These are phyloP conservation scores for Myripristis murdjan DNA, from an alignment of 2,797 vertebrate species.

Conservation along the genomic window DNA sequence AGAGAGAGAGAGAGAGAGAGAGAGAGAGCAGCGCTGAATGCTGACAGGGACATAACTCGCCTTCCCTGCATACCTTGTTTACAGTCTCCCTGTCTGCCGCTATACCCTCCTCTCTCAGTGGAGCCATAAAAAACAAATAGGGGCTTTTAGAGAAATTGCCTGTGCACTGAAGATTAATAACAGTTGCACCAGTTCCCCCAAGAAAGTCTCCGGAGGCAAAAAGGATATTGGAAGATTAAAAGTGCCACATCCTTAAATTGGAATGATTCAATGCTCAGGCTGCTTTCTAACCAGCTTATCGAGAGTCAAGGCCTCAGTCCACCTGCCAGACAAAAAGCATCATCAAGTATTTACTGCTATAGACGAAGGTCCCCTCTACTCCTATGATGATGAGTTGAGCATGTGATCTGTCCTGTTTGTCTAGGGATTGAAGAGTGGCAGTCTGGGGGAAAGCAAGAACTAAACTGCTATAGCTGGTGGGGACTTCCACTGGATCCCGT, in stretches of 20 bases:
- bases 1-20: slow-evolving; percentile 42
- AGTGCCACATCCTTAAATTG: slow-evolving; percentile 83
- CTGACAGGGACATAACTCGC: slow-evolving; percentile 85
- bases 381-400: slow-evolving; percentile 53
- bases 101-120: slow-evolving; percentile 77
- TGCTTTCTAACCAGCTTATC: slow-evolving; percentile 74
- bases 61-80: slow-evolving; percentile 81
- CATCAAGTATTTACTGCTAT: slow-evolving; percentile 76
- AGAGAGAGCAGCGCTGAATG: slow-evolving; percentile 70
- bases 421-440: slow-evolving; percentile 21
- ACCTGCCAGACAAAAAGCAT: slow-evolving; percentile 73
- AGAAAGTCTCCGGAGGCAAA: slow-evolving; percentile 81
- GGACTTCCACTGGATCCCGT: too few relatives aligned
- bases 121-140: slow-evolving; percentile 89
- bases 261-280: slow-evolving; percentile 81
- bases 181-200: slow-evolving; percentile 77
- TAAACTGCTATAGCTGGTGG: too few relatives aligned
- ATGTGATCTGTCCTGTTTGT: slow-evolving; percentile 46
- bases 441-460: too few relatives aligned
- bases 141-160: slow-evolving; percentile 89
- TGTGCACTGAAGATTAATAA: slow-evolving; percentile 88
- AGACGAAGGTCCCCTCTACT: slow-evolving; percentile 51
- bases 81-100: slow-evolving; percentile 76
- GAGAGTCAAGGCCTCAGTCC: slow-evolving; percentile 64
- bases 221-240: slow-evolving; percentile 85